Evolutionary conservation across 2,113 vertebrate genomes (phyloP).

Genomic region (Phalacrocorax brasilianus): DNA sequence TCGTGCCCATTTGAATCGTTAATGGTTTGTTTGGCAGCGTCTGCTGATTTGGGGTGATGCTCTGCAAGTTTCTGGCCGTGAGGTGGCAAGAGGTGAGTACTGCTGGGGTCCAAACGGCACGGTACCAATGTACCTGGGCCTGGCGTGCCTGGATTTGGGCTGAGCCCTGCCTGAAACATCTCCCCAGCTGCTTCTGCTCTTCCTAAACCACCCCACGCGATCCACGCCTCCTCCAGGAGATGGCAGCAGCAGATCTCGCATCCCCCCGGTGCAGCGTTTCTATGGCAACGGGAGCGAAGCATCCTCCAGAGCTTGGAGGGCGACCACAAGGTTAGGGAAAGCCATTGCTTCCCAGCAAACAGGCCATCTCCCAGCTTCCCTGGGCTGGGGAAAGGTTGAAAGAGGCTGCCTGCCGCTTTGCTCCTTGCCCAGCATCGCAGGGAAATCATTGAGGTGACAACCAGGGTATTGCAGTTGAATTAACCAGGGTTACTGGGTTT

Average conservation of each 20-base stretch:
- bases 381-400: neutral
- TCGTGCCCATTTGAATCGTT: rapidly evolving
- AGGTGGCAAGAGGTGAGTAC: neutral
- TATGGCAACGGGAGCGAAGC: neutral
- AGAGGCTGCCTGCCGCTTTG: neutral
- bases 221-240: slow-evolving; percentile 32
- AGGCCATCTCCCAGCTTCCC: neutral
- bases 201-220: neutral
- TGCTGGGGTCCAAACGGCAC: neutral
- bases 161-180: neutral
- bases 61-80: neutral
- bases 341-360: neutral
- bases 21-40: rapidly evolving
- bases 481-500: neutral
- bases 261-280: neutral
- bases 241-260: slow-evolving; percentile 43
- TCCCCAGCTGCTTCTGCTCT: neutral
- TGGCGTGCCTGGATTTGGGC: neutral
- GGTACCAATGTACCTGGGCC: neutral
- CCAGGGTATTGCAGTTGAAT: rapidly evolving
- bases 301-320: neutral
- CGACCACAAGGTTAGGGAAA: neutral
- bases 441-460: neutral
- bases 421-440: neutral
- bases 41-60: neutral